These are phyloP conservation scores for Ophion ventricosus DNA, from an alignment of 2,888 invertebrate species.

Conservation along the genomic window DNA sequence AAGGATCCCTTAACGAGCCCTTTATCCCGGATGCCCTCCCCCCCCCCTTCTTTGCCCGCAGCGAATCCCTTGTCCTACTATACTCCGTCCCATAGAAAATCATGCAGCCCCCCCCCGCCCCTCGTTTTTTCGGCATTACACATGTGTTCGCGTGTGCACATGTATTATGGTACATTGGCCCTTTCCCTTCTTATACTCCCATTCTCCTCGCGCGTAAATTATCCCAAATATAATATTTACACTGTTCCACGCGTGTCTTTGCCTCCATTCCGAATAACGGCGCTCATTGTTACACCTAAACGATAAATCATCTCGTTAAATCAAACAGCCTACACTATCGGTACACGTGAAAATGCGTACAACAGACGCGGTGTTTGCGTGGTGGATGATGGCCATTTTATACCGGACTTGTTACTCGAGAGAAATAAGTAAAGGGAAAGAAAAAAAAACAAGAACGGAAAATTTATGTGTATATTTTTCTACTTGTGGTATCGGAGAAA, in stretches of 20 bases:
- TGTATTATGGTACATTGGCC: slow-evolving; percentile 32
- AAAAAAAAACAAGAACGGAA: slow-evolving; percentile 12
- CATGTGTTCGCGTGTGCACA: slow-evolving; percentile 6
- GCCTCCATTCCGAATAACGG: slow-evolving; percentile 22
- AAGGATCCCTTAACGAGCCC: slow-evolving; percentile 68
- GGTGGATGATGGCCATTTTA: slow-evolving; percentile 41
- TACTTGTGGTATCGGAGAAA: background rate
- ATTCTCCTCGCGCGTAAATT: slow-evolving; percentile 49
- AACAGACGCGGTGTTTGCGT: slow-evolving; percentile 21
- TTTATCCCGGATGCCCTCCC: slow-evolving; percentile 63
- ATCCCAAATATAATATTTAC: slow-evolving; percentile 56
- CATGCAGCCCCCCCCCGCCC: background rate
- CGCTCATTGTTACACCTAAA: slow-evolving; percentile 39
- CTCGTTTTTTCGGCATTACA: slow-evolving; percentile 31
- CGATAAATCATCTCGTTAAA: slow-evolving; percentile 59
- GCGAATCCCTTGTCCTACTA: slow-evolving; percentile 5
- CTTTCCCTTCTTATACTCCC: slow-evolving; percentile 11
- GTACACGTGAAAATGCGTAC: slow-evolving; percentile 9
- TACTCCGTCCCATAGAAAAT: slow-evolving; percentile 20
- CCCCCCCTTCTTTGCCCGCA: slow-evolving; percentile 3
- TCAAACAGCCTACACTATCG: slow-evolving; percentile 31
- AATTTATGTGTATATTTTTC: slow-evolving; percentile 47
- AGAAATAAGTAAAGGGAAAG: background rate
- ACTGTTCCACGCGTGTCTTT: slow-evolving; percentile 51
- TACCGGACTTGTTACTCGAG: slow-evolving; percentile 30